Percentiles rank a stretch among this genome's conserved stretches.
These are phyloP conservation scores for Sciurus vulgaris DNA, from an alignment of 2,797 vertebrate genomes.

Conservation along the genomic window DNA sequence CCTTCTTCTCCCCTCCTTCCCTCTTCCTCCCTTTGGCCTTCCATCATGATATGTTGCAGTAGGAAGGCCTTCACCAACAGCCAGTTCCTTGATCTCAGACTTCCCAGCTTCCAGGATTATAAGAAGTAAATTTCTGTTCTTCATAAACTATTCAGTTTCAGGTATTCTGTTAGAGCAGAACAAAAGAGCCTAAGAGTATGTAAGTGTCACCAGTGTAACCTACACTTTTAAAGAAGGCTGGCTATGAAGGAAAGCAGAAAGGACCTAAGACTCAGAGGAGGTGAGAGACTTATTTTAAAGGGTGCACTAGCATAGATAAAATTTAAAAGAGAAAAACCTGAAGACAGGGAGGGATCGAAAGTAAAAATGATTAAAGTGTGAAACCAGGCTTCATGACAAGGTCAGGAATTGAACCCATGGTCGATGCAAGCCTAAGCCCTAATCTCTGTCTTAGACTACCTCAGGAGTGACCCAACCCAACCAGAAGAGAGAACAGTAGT, in stretches of 20 bases:
- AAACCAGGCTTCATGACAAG: not conserved
- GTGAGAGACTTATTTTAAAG: not conserved
- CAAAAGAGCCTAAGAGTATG: not conserved
- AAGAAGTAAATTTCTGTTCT: not conserved
- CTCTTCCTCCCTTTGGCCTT: not conserved
- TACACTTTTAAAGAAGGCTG: not conserved
- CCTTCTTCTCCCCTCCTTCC: not conserved
- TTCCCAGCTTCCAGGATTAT: not conserved
- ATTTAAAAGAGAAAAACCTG: not conserved
- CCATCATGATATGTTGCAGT: not conserved
- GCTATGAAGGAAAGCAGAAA: not conserved
- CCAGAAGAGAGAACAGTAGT: fast-evolving
- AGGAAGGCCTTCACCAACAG: not conserved
- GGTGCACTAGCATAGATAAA: not conserved
- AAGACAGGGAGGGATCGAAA: not conserved
- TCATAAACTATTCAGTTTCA: not conserved
- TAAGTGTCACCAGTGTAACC: not conserved
- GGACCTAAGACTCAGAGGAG: fast-evolving
- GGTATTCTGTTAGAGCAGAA: not conserved
- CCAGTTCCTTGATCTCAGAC: not conserved
- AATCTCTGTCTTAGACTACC: not conserved
- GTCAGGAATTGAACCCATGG: not conserved
- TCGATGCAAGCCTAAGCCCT: not conserved
- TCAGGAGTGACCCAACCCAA: not conserved
- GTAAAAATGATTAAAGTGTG: not conserved